Evolutionary conservation across 2,888 invertebrate species (phyloP), one percentile per base, ranked within the genome.

Genomic region (Acronicta aceris): DNA sequence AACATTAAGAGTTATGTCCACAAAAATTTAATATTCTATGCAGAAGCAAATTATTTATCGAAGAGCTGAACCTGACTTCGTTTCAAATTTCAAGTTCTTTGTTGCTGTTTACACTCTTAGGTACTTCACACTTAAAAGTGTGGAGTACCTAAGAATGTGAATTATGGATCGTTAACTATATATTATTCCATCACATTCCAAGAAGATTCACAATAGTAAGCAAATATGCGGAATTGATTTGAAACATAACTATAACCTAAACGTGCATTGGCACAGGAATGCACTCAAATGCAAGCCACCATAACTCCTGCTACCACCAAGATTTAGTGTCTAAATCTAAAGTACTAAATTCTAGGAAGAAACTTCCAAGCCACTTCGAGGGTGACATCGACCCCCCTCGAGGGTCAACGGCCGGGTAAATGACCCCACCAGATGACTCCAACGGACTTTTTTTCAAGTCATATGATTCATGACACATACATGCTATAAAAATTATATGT

Each of bases 361-460:
- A 59, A 42, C 47, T 45, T 50, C 56, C 56, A 50, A 53, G 49
- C 27, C 48, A 51, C 67, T 61, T 45, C 57, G 57, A 71, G 78
- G 76, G 68, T 66, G 63, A 48, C 52, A 71, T 46, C 21, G 54
- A 77, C 58, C 72, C 70, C 65, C 57, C 59, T 70, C 73, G 66
- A 77, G 78, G 84, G 84, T 88, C 86, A 87, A 82, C 79, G 88
- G 46, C 80, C 88, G 86, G 87, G 90, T 88, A 82, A 87, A 82
- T 76, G 88, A 86, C 85, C 89, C 74, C 63, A 54, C 59, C 79
- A 84, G 82, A 83, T 85, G 89, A 87, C 84, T 83, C 65, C 76
- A 75, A 65, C 71, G 76, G 66, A 72, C 53, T 72, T 74, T 77
- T 82, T 81, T 86, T 82, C 78, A 61, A 67, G 66, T 52, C 74